Base-by-base conservation (phyloP, 1,140 invertebrate genomes). In the Eurosta solidaginis region DNA sequence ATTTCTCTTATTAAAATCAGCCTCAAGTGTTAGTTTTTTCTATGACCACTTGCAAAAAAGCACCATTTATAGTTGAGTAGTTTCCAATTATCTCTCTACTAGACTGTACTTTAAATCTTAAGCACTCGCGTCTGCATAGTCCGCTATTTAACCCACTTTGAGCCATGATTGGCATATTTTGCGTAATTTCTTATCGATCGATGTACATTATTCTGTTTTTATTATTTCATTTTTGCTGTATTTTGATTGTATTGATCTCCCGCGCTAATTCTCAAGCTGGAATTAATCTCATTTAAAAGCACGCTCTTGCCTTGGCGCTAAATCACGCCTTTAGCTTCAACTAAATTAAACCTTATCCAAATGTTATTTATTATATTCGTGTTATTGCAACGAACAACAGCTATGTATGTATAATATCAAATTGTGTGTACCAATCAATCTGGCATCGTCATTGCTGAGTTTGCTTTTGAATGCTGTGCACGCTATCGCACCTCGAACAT, bases 211-310 rank as follows among this genome's bases (percentile, higher is more conserved):
- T n/a, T n/a, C n/a, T n/a, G 59, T n/a, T 68, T 68, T 40, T 40
- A 14, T 22, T 33, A 40, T 7, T 33, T 68, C 3, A 68, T 40
- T 68, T 33, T 17, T 20, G 3, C 7, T 1, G 17, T 20, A 7
- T n/a, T 20, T 20, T 9, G 33, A 12, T 20, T 40, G 59, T n/a
- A 3, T 25, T 52, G 4, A 0, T 4, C 49, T 10, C 59, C 33
- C 59, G 33, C 33, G 14, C 36, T 40, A 68, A 68, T 68, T 68
- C 59, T 40, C 59, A 68, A 68, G 59, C 59, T 68, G n/a, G n/a
- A 36, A 40, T 68, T 68, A 40, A 68, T 40, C 59, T 68, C 59
- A 68, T 68, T 68, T 68, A 68, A 68, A n/a, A 68, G 59, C 59
- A 40, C 59, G 33, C 33, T 40, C 33, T 1, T 33, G 17, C 17